Evolutionary conservation across 2,113 vertebrate species (phyloP), one percentile per base, ranked within the genome.

Genomic region (Amia ocellicauda): DNA sequence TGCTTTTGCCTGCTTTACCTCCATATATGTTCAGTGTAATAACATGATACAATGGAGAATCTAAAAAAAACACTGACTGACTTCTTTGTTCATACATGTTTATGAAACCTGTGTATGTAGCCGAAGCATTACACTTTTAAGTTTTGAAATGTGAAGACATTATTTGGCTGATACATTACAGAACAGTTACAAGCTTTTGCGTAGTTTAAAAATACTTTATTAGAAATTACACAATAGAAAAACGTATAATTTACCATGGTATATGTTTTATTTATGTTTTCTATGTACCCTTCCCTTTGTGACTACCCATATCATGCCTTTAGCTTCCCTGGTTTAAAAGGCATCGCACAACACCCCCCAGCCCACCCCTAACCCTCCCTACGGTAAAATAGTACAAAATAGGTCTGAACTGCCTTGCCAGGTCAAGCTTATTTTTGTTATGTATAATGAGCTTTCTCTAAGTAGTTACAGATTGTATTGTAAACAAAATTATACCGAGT

Each of bases 401-500:
- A 64, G 69, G 70, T 90, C 78, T 70, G 78, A 80, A 85, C 79
- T 79, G 85, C 89, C 85, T 74, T 81, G 82, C 86, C 85, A 91
- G 89, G 87, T 86, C 90, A 91, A 91, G 88, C 88, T 88, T 86
- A 85, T 85, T 90, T 89, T 70, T 87, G 88, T 90, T 91, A 87
- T 87, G 85, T 90, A 91, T 85, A 88, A 89, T 89, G 88, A 86
- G 87, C 87, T 87, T 81, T 78, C 57, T 41, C 89, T 91, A 92
- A 90, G 84, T 80, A 86, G 85, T 89, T 90, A 83, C 86, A 86
- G 80, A 84, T 92, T 88, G 83, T 90, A 89, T 83, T 93, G 91
- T 93, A 93, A 94, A 94, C 92, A 90, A 88, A 81, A 87, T 36
- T 88, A 90, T 89, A 91, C 86, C 91, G 86, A 93, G 88, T 89